Base-by-base conservation (phyloP, 1,140 invertebrate genomes). In the Meloidogyne floridensis region DNA sequence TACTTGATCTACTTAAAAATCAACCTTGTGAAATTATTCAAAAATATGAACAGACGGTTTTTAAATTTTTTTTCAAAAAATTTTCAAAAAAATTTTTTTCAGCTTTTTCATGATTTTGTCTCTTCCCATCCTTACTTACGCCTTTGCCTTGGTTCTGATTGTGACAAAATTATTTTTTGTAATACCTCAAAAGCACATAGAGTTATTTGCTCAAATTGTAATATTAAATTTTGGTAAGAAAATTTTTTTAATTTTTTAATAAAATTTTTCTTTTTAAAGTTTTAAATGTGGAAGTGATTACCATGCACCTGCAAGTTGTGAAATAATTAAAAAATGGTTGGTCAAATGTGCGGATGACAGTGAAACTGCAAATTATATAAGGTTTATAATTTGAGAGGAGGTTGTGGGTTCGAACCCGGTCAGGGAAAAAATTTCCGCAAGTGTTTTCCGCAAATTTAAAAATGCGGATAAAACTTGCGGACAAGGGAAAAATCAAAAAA, bases 331-430 rank as follows among this genome's bases (percentile, higher is more conserved):
- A 90, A 95, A 95, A 87, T 99, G 98, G 98, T 92, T 98, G 43
- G 97, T 95, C 9, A 99, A 99, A 92, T 99, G 97, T 92, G 96
- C 95, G 69, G 97, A 99, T 92, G 97, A 99, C 92, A 97, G 96
- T 82, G 97, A 99, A 92, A 99, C 97, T 74, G 85, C 86, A 42
- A 76, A 71, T 70, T 82, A 84, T 20, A 87, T 87, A 69, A 82
- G 76, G 82, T 80, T 59, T 47, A 32, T 18, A 32, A 32, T 20
- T 32, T 15, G 69, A 18, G n/a, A 10, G 75, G 32, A 32, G 32
- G 32, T 32, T 32, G 32, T 32, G 32, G 32, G 32, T 32, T 32
- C 32, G 32, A 32, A 32, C 32, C 20, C 32, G 32, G 1, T 32
- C 32, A 32, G 32, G 32, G 32, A 32, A 32, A 32, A 32, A 32